Evolutionary conservation across 2,797 vertebrate species (phyloP), one percentile per base, ranked within the genome.

Genomic region (Darevskia mixta): DNA sequence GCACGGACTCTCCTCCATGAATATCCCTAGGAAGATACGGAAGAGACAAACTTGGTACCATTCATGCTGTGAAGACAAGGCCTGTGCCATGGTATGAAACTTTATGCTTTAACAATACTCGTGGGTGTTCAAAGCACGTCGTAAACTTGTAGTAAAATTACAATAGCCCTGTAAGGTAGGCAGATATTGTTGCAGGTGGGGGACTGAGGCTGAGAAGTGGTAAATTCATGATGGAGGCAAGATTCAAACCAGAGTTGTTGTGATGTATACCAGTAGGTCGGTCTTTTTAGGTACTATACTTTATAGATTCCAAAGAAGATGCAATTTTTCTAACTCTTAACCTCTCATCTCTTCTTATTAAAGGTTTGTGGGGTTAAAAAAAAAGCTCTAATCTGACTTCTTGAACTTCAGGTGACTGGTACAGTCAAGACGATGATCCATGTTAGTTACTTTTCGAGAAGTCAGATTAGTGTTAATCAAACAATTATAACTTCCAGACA

Each of bases 401-500:
- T 35, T 84, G 79, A 71, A 72, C 67, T 73, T 55, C 25, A 78
- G 66, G 11, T 69, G 73, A 23, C 41, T 83, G 75, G 45, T 55
- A 43, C 25, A 77, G 27, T 45, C 41, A 38, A 72, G 69, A 45
- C 23, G 38, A 66, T 73, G 79, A 78, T 73, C 67, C 29, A 58
- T 45, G 69, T 41, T 85, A 85, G 69, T 41, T 85, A 85, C 43
- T 20, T 66, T 85, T 66, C 25, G 8, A 81, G 41, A 55, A 38
- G 43, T 87, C n/a, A 73, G 32, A 49, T 75, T 13, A 6, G 20
- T 67, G 35, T 85, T 73, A 80, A 75, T 66, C 73, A 73, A 38
- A 84, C 55, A 84, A 43, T 73, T n/a, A 75, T 71, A 85, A 71
- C n/a, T 61, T 78, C 32, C 18, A 75, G 71, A 69, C 64, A 79